Evolutionary conservation across 2,797 vertebrate genomes (phyloP).

Genomic region (Acanthiza pusilla): DNA sequence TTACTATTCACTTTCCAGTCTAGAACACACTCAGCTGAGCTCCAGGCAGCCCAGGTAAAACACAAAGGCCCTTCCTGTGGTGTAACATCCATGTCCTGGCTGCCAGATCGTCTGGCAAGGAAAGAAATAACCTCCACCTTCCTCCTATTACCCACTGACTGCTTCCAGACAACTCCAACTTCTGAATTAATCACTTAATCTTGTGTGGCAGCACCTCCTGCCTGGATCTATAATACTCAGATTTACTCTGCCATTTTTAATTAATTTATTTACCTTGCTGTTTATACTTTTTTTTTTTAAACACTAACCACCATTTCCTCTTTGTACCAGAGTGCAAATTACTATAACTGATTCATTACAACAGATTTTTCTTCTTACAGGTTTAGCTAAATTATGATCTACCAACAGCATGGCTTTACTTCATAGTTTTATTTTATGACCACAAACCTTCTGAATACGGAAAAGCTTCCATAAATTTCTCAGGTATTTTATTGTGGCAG

Average conservation of each 20-base stretch:
- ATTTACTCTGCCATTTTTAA: neutral
- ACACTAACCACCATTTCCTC: neutral
- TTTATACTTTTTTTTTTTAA: neutral
- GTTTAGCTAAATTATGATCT: constrained; percentile 16
- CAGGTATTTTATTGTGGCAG: constrained; percentile 17
- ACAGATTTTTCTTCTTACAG: neutral
- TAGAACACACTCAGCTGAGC: neutral
- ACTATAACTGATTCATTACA: neutral
- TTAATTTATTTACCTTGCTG: neutral
- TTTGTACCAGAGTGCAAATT: neutral
- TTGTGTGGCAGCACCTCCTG: neutral
- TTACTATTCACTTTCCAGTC: neutral
- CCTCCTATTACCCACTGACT: neutral
- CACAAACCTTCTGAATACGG: neutral
- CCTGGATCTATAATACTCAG: neutral
- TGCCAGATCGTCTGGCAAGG: neutral
- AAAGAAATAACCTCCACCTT: neutral
- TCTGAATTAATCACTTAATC: neutral
- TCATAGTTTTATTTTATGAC: constrained; percentile 14
- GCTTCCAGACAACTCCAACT: neutral
- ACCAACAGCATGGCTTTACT: neutral
- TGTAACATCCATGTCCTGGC: neutral
- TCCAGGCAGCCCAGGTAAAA: neutral
- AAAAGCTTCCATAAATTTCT: constrained; percentile 41
- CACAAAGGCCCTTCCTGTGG: neutral